Evolutionary conservation across 2,888 invertebrate genomes (phyloP).

Genomic region (Pherbina coryleti): DNA sequence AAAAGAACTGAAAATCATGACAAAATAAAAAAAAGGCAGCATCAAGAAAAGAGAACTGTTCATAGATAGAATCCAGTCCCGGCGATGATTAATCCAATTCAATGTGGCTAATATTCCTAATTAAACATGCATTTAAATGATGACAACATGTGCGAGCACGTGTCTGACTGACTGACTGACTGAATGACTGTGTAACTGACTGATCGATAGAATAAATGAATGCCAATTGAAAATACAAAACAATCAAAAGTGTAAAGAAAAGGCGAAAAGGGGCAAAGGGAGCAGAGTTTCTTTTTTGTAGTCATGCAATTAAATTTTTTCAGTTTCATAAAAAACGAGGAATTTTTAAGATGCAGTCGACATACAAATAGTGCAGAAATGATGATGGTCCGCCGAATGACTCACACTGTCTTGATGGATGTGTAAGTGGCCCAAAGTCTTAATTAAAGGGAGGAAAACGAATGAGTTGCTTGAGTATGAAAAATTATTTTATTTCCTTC

Average conservation of each 20-base stretch:
- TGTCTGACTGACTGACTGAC: slow-evolving; percentile 23
- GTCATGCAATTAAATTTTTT: background rate
- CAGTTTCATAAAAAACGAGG: background rate
- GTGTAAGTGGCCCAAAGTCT: no score
- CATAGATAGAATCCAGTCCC: background rate
- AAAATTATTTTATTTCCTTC: no score
- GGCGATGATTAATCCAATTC: slow-evolving; percentile 20
- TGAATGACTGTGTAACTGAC: background rate
- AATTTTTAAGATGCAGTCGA: background rate
- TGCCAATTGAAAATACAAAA: background rate
- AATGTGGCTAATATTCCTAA: slow-evolving; percentile 14
- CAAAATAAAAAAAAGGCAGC: background rate
- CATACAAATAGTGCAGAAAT: no score
- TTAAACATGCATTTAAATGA: slow-evolving; percentile 26
- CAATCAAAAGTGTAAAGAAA: background rate
- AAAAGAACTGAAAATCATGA: background rate
- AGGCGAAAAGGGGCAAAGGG: background rate
- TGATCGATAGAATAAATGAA: background rate
- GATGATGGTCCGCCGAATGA: no score
- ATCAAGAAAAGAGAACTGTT: background rate
- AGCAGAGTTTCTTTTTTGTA: background rate
- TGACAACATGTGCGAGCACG: slow-evolving; percentile 14
- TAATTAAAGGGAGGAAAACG: no score
- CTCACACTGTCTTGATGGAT: no score
- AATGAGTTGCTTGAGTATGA: no score